Evolutionary conservation across 2,797 vertebrate genomes (phyloP).

Genomic region (Myiotriccus ornatus): DNA sequence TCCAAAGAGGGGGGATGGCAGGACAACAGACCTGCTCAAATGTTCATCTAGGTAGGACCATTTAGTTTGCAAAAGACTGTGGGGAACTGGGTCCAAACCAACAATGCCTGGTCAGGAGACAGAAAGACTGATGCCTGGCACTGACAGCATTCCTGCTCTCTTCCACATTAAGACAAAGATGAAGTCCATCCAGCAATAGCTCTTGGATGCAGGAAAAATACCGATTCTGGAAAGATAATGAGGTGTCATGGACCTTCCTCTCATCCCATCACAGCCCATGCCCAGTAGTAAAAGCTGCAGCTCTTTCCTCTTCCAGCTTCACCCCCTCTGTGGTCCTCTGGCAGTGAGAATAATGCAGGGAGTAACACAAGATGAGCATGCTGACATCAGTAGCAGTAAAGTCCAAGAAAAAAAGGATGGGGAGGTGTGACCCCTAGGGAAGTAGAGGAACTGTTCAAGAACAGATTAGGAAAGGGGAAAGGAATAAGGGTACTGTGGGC

Average conservation of each 20-base stretch:
- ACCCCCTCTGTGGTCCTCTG: accelerated
- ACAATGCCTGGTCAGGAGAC: not conserved
- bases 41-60: not conserved
- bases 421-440: not conserved
- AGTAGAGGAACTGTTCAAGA: not conserved
- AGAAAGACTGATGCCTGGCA: not conserved
- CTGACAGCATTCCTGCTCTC: not conserved
- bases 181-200: not conserved
- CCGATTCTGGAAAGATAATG: not conserved
- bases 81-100: not conserved
- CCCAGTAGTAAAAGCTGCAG: not conserved
- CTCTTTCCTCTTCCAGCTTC: not conserved
- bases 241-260: not conserved
- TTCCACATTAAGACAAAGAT: not conserved
- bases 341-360: not conserved
- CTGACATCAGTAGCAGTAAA: not conserved
- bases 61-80: not conserved
- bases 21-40: not conserved
- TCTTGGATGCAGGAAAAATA: not conserved
- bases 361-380: not conserved
- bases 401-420: not conserved
- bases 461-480: not conserved
- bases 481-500: not conserved
- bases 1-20: not conserved
- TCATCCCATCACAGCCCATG: not conserved